These are phyloP conservation scores for Brachionus angularis DNA, from an alignment of 1,140 invertebrate genomes.

Conservation along the genomic window DNA sequence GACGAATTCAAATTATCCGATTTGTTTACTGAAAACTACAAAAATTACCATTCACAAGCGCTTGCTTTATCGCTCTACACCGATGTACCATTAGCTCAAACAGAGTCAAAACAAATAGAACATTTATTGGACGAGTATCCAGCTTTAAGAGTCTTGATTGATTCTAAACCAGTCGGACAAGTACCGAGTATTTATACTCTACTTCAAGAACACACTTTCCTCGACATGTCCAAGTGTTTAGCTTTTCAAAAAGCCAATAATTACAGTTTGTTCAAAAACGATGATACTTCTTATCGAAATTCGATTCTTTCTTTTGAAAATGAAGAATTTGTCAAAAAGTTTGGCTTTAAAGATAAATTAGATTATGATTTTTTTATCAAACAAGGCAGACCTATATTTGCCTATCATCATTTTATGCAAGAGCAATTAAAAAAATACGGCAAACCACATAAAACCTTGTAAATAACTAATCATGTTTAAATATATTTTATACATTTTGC, in stretches of 20 bases:
- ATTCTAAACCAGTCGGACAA: background rate
- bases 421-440: background rate
- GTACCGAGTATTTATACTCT: background rate
- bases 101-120: background rate
- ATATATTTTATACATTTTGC: too few relatives aligned
- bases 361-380: conserved; percentile 31
- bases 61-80: conserved; percentile 12
- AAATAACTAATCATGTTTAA: background rate
- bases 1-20: background rate
- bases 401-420: conserved; percentile 5
- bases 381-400: conserved; percentile 26
- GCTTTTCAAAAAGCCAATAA: conserved; percentile 23
- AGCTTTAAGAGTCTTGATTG: background rate
- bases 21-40: background rate
- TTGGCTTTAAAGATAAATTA: conserved; percentile 21
- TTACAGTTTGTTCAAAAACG: background rate
- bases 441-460: conserved; percentile 18
- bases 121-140: conserved; percentile 35
- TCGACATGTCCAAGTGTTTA: conserved; percentile 14
- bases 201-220: conserved; percentile 5
- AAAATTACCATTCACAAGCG: background rate
- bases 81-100: background rate
- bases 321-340: conserved; percentile 28
- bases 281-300: conserved; percentile 7
- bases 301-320: conserved; percentile 35